These are phyloP conservation scores for Xenopus laevis DNA, from an alignment of 2,113 vertebrate genomes.

Conservation along the genomic window DNA sequence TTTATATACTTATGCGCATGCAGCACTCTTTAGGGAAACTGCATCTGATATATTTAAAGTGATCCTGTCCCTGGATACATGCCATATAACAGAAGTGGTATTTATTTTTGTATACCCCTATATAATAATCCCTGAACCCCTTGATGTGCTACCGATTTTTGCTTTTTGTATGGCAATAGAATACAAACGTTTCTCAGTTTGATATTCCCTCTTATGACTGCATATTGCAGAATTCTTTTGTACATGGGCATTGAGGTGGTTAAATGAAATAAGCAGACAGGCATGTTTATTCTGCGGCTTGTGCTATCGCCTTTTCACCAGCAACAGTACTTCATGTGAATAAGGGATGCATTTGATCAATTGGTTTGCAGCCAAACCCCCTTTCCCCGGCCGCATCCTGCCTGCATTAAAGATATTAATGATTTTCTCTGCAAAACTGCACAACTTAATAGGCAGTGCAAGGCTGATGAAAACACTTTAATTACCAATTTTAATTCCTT, in stretches of 20 bases:
- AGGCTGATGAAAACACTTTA: constrained; percentile 29
- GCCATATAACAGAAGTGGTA: too few relatives aligned
- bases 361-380: constrained; percentile 34
- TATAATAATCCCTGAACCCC: too few relatives aligned
- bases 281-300: constrained; percentile 26
- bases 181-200: neutral
- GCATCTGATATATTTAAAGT: too few relatives aligned
- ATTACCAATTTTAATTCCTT: constrained; percentile 23
- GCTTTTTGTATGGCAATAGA: neutral
- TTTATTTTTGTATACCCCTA: too few relatives aligned
- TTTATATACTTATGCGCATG: too few relatives aligned
- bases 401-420: constrained; percentile 33
- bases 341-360: constrained; percentile 42
- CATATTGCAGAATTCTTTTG: constrained; percentile 17
- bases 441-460: constrained; percentile 31
- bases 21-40: too few relatives aligned
- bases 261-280: constrained; percentile 41
- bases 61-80: too few relatives aligned
- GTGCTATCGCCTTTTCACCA: constrained; percentile 41
- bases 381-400: constrained; percentile 13
- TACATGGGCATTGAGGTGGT: constrained; percentile 42
- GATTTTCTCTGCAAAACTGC: constrained; percentile 36
- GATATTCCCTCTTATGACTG: neutral
- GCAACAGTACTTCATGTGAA: constrained; percentile 37
- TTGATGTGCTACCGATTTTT: neutral